Conservation (phyloP, 2,797 vertebrate genomes). For the Synaphobranchus kaupii region DNA sequence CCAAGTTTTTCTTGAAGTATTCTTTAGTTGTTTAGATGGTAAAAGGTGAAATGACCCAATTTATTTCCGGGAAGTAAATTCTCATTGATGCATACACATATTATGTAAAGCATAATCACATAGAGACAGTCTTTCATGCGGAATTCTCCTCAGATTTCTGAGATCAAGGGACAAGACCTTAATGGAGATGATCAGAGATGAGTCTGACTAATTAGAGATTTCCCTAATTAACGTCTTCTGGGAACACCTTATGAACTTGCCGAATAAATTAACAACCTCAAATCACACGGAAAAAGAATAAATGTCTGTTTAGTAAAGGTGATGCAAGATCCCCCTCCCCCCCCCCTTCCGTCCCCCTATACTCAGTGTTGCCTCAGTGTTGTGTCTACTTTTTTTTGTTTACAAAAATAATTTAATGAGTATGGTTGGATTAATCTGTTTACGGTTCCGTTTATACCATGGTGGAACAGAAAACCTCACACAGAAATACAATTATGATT, state of each 20-base stretch:
- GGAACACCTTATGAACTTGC: constrained; percentile 5
- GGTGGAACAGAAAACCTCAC: background rate
- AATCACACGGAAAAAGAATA: constrained; percentile 18
- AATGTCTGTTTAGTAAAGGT: background rate
- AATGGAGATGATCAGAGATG: constrained; percentile 12
- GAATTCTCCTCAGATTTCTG: background rate
- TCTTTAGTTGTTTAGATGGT: background rate
- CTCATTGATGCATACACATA: background rate
- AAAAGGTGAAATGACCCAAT: background rate
- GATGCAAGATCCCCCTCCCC: background rate
- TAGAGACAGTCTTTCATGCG: background rate
- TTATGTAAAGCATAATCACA: background rate
- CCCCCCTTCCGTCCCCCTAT: background rate
- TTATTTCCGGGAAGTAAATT: background rate
- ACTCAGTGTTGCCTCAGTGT: constrained; percentile 13
- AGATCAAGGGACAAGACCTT: background rate
- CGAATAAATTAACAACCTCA: background rate
- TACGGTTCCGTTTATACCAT: background rate
- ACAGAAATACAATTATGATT: background rate
- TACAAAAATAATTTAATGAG: constrained; percentile 30
- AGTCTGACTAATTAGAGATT: constrained; percentile 1
- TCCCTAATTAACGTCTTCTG: background rate
- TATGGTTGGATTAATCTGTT: constrained; percentile 25
- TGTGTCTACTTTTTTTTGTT: no score
- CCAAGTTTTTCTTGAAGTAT: background rate